Evolutionary conservation across 2,113 vertebrate genomes (phyloP).

Genomic region (Numida meleagris): DNA sequence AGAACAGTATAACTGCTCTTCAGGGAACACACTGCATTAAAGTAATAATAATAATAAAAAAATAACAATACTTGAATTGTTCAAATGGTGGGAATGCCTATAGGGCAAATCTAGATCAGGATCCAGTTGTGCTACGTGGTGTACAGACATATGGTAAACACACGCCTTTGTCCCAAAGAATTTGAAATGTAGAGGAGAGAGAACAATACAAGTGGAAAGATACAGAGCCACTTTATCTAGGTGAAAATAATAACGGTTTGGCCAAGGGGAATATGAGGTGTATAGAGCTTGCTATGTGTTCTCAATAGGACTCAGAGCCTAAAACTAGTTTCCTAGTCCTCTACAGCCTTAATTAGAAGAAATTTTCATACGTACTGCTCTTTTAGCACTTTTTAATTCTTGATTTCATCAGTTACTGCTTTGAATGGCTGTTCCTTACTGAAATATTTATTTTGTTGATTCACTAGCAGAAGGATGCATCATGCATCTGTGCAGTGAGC

Average conservation of each 20-base stretch:
- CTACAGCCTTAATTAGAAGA: neutral
- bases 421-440: neutral
- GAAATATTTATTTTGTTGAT: neutral
- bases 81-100: neutral
- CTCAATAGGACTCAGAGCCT: neutral
- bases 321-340: neutral
- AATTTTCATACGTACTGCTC: neutral
- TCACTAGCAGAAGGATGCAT: neutral
- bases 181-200: neutral
- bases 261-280: accelerated
- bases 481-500: neutral
- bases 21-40: neutral
- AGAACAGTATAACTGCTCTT: neutral
- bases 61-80: neutral
- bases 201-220: neutral
- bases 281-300: neutral
- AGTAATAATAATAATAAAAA: neutral
- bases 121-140: neutral
- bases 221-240: neutral
- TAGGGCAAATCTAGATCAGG: neutral
- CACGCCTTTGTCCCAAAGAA: neutral
- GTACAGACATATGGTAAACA: neutral
- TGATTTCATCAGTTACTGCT: neutral
- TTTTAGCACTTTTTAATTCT: neutral
- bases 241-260: neutral